Conservation (phyloP, 1,140 invertebrate genomes). For the Meloidogyne chitwoodi region DNA sequence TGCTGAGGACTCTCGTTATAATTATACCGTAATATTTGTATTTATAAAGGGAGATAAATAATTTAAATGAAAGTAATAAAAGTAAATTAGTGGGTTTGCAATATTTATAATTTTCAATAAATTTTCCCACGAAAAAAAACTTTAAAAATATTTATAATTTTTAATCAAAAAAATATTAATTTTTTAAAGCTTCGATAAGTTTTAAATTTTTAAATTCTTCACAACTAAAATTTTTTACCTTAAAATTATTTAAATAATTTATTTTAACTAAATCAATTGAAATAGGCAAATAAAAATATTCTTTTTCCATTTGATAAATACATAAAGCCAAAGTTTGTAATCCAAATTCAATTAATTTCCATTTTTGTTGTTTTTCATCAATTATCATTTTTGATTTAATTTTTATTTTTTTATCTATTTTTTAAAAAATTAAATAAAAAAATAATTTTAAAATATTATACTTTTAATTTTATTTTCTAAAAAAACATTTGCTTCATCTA, state of each 20-base stretch:
- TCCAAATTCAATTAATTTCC: neutral
- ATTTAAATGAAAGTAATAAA: too few species aligned
- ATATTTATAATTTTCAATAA: too few species aligned
- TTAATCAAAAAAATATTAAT: too few species aligned
- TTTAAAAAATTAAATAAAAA: neutral
- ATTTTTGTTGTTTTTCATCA: neutral
- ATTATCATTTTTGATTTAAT: neutral
- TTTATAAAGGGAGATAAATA: too few species aligned
- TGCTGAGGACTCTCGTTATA: too few species aligned
- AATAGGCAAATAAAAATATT: neutral
- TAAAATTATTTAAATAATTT: neutral
- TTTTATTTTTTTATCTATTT: neutral
- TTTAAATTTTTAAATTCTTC: too few species aligned
- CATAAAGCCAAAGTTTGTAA: neutral
- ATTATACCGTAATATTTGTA: too few species aligned
- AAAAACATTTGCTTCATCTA: neutral
- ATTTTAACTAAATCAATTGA: neutral
- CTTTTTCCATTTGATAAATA: neutral
- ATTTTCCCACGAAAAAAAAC: too few species aligned
- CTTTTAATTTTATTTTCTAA: neutral
- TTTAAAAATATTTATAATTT: too few species aligned
- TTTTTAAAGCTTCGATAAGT: too few species aligned
- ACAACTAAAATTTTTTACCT: too few species aligned
- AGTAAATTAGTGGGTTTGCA: too few species aligned
- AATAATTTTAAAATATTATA: neutral